Conservation (phyloP, 2,888 invertebrate genomes). For the Ennomos fuscantarius region DNA sequence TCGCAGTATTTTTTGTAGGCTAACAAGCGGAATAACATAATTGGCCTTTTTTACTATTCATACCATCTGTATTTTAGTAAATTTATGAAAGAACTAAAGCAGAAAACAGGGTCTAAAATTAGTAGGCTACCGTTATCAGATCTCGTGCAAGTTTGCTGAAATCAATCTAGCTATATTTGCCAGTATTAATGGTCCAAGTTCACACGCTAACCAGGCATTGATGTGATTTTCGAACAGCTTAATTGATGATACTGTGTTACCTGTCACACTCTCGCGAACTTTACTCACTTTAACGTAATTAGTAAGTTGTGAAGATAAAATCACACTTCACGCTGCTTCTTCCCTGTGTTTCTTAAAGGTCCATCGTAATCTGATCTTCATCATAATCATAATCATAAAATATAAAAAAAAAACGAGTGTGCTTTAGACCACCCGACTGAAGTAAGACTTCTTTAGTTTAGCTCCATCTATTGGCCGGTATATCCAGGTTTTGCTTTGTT, state of each 20-base stretch:
- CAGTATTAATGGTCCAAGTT: constrained; percentile 32
- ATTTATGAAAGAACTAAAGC: neutral
- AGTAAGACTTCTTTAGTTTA: too few species aligned
- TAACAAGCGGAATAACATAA: too few species aligned
- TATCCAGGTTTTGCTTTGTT: too few species aligned
- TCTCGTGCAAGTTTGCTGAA: constrained; percentile 21
- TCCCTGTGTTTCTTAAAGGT: too few species aligned
- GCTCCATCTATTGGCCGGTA: too few species aligned
- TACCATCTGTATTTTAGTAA: neutral
- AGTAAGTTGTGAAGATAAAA: constrained; percentile 1
- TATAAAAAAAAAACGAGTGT: too few species aligned
- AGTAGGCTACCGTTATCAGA: constrained; percentile 20
- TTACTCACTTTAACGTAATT: neutral
- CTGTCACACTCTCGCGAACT: constrained; percentile 3
- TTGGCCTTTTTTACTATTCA: too few species aligned
- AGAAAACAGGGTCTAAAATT: constrained; percentile 2
- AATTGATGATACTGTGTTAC: constrained; percentile 12
- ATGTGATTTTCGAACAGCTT: constrained; percentile 21
- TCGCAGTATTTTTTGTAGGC: too few species aligned
- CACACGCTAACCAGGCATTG: constrained; percentile 36
- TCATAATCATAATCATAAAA: too few species aligned
- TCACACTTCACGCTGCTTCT: neutral
- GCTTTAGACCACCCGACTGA: too few species aligned
- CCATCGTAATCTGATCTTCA: too few species aligned
- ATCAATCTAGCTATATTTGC: constrained; percentile 35